Conservation (phyloP, 2,888 invertebrate species). For the Troides aeacus region DNA sequence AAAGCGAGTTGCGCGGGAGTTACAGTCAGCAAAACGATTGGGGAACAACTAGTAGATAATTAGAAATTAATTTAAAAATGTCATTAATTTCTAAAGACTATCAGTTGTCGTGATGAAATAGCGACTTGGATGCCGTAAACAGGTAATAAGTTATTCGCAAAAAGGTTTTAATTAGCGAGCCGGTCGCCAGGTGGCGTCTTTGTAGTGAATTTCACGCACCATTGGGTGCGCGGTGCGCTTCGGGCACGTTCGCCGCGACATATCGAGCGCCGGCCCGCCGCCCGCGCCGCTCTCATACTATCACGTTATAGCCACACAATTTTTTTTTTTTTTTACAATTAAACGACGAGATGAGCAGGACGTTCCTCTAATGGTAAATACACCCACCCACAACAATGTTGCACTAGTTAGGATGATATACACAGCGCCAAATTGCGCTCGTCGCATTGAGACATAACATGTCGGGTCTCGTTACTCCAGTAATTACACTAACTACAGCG, state of each 20-base stretch:
- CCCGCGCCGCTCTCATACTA: background rate
- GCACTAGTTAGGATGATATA: too few species aligned
- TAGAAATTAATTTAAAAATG: constrained; percentile 2
- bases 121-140: background rate
- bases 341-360: too few species aligned
- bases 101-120: background rate
- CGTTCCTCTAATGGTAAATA: too few species aligned
- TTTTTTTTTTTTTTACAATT: too few species aligned
- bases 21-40: too few species aligned
- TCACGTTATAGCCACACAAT: background rate
- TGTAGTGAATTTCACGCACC: constrained; percentile 32
- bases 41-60: background rate
- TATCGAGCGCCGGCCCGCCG: background rate
- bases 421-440: too few species aligned
- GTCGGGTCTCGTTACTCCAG: too few species aligned
- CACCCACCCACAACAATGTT: too few species aligned
- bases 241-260: constrained; percentile 7
- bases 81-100: constrained; percentile 12
- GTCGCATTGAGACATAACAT: too few species aligned
- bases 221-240: constrained; percentile 18
- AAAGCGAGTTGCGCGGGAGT: too few species aligned
- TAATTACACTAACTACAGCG: too few species aligned
- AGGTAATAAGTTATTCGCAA: constrained; percentile 16
- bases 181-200: constrained; percentile 28
- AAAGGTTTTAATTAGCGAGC: constrained; percentile 23